phyloP scores from a whole-genome alignment of 2,888 invertebrate species.

The Cryptosula pallasiana region DNA sequence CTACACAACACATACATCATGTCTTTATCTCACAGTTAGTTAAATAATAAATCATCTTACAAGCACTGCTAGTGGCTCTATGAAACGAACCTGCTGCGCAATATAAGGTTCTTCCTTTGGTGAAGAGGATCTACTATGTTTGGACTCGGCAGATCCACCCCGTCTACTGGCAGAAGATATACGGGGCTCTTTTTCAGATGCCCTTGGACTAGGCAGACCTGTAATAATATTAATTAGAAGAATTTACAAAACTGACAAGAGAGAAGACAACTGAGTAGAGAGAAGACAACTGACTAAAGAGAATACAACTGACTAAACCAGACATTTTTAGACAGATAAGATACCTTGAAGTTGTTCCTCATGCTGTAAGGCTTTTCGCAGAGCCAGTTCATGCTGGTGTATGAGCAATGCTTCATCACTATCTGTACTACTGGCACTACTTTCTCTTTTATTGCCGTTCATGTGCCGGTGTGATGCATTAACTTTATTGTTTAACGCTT shows the following conservation, averaged over 20 bases:
- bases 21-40: no score
- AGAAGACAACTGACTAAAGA: no score
- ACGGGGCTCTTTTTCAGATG: slow-evolving; percentile 8
- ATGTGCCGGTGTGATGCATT: background rate
- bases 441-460: background rate
- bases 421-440: background rate
- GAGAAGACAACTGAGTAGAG: no score
- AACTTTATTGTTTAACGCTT: background rate
- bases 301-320: no score
- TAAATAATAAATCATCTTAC: no score
- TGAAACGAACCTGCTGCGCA: background rate
- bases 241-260: no score
- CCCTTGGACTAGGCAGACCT: slow-evolving; percentile 3
- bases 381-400: background rate
- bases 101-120: background rate
- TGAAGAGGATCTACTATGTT: background rate
- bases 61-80: background rate
- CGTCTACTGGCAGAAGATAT: background rate
- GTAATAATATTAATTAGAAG: background rate
- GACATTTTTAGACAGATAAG: no score
- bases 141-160: slow-evolving; percentile 5
- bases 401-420: background rate
- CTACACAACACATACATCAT: no score
- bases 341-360: background rate
- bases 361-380: no score